These are phyloP conservation scores for Formica aserva DNA, from an alignment of 2,888 invertebrate species.

Conservation along the genomic window DNA sequence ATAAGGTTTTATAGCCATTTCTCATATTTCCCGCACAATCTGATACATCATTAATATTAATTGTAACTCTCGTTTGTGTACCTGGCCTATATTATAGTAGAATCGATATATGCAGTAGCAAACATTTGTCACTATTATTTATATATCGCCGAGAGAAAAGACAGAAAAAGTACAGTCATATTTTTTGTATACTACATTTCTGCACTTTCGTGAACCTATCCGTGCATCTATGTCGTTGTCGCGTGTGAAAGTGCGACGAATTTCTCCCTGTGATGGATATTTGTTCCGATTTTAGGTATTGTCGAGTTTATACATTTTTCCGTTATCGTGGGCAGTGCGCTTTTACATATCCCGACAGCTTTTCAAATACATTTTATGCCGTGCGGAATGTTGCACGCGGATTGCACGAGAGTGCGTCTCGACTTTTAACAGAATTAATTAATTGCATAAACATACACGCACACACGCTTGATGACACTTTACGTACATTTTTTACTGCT, in stretches of 20 bases:
- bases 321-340: conserved; percentile 20
- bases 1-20: conserved; percentile 7
- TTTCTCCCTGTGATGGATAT: conserved; percentile 39
- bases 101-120: background rate
- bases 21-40: conserved; percentile 6
- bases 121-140: conserved; percentile 32
- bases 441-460: conserved; percentile 25
- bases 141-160: conserved; percentile 8
- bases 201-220: conserved; percentile 3
- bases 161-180: background rate
- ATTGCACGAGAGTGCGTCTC: background rate
- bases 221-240: background rate
- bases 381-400: conserved; percentile 18
- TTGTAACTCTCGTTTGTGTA: background rate
- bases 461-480: background rate
- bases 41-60: background rate
- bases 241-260: conserved; percentile 41
- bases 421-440: conserved; percentile 40
- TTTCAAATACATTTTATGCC: conserved; percentile 35
- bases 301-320: conserved; percentile 28
- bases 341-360: conserved; percentile 52
- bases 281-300: conserved; percentile 53
- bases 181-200: conserved; percentile 6
- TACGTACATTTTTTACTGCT: conserved; percentile 32
- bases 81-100: background rate